phyloP scores from a whole-genome alignment of 2,888 invertebrate species.

The Agelastica alni region DNA sequence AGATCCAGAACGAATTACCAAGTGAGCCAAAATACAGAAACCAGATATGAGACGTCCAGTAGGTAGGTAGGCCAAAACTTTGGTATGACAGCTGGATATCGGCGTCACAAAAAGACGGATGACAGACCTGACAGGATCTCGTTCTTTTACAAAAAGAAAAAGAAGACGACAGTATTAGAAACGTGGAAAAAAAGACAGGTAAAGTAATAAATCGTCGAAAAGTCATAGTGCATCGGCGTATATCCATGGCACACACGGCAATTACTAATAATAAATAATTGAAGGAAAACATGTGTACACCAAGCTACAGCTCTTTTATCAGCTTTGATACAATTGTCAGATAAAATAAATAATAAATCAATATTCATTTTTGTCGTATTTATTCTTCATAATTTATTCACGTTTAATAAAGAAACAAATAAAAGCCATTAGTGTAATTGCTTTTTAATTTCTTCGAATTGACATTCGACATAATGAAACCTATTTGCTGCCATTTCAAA shows the following conservation, averaged over 20 bases:
- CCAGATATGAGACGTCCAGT: no score
- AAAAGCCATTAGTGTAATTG: not conserved
- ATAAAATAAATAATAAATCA: conserved; percentile 1
- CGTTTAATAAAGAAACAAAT: conserved; percentile 4
- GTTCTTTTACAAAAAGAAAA: no score
- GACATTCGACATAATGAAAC: not conserved
- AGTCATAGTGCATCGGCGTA: not conserved
- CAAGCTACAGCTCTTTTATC: not conserved
- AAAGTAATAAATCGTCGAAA: not conserved
- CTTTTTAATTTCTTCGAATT: not conserved
- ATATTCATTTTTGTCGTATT: conserved; percentile 3
- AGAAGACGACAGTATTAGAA: no score
- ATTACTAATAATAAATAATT: conserved; percentile 3
- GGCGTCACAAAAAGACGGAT: no score
- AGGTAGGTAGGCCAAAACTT: no score
- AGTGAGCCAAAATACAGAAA: no score
- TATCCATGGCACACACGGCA: not conserved
- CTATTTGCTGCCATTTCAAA: not conserved
- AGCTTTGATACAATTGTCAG: conserved; percentile 1
- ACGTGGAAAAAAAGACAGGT: no score
- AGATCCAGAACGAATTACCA: no score
- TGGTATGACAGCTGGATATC: no score
- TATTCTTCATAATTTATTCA: conserved; percentile 3
- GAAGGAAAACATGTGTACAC: not conserved
- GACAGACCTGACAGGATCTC: no score